These are phyloP conservation scores for Polyommatus icarus DNA, from an alignment of 2,888 invertebrate species.

Conservation along the genomic window DNA sequence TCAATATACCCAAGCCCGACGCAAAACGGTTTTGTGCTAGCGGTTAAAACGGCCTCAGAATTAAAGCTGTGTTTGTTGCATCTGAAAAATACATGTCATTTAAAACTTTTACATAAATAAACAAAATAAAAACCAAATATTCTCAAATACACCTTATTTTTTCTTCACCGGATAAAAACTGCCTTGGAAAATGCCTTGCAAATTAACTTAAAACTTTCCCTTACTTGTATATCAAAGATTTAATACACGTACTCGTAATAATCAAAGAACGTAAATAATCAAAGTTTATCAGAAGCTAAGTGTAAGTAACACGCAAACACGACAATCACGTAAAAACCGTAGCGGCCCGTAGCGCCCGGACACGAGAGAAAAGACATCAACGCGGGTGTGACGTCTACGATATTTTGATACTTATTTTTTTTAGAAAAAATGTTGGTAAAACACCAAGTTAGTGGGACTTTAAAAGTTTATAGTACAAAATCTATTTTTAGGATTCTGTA, in stretches of 20 bases:
- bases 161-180: not conserved
- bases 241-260: not conserved
- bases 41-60: not conserved
- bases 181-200: not conserved
- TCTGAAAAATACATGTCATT: not conserved
- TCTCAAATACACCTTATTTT: no score
- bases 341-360: not conserved
- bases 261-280: not conserved
- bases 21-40: not conserved
- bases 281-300: not conserved
- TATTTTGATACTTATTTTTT: not conserved
- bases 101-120: not conserved
- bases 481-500: no score
- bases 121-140: not conserved
- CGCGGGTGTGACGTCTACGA: constrained; percentile 45
- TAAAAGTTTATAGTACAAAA: no score
- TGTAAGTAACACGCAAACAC: not conserved
- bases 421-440: not conserved
- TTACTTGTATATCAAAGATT: not conserved
- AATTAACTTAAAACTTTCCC: not conserved
- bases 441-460: no score
- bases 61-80: not conserved
- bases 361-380: constrained; percentile 60
- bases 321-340: constrained; percentile 1
- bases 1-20: not conserved